Base-by-base conservation (phyloP, 2,797 vertebrate genomes). In the Danio aesculapii region DNA sequence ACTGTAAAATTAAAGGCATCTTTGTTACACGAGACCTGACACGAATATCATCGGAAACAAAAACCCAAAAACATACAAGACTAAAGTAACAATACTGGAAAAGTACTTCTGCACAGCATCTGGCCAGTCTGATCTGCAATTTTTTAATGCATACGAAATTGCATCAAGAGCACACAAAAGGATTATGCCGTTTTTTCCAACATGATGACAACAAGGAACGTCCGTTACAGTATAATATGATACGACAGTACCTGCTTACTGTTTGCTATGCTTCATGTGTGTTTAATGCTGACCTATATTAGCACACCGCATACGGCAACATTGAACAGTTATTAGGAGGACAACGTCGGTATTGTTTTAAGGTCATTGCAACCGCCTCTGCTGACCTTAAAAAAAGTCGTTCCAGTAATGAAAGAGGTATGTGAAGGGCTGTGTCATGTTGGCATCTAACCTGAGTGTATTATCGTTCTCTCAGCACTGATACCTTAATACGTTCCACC, bases 261-360 rank as follows among this genome's bases (percentile, higher is more conserved):
- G 10, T 72, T 53, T 57, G 57, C 71, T 58, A 46, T 43, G 52
- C 53, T 74, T 74, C 17, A 46, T 47, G 43, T 44, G 69, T 59
- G 57, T 44, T 58, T 74, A 74, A 58, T 21, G 43, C 58, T 74
- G 71, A 74, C 71, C 59, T 75, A 52, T 75, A 75, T 75, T 63
- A 61, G 44, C 16, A 61, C 57, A 9, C 59, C 13, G 14, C 47
- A 3, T 41, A 52, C 47, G 50, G 72, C 16, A 43, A 21, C 30
- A 73, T 73, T 21, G 44, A 61, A 62, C 13, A 61, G 46, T 39
- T 53, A 44, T 66, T 21, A 10, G 47, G 19, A 66, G 21, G 14
- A 59, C 53, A 78, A 69, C 41, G 44, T 9, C 44, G 49, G 64
- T 14, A 49, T 68, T 68, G 64, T 41, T 77, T 41, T 46, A 16